Evolutionary conservation across 37 sponge, comb jelly and placozoan genomes (phyloP).

Genomic region (Aphrocallistes beatrix): DNA sequence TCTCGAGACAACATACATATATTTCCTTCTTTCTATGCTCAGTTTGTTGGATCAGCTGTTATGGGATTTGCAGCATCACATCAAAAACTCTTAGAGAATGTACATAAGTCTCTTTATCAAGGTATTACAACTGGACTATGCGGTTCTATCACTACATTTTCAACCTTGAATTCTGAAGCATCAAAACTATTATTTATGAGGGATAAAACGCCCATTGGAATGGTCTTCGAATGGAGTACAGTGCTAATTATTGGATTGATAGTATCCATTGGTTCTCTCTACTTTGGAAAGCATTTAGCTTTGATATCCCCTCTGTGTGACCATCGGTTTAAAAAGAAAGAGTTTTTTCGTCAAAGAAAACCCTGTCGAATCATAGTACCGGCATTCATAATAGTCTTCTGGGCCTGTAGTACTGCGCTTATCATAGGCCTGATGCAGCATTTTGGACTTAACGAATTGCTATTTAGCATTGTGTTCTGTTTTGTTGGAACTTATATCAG

Average conservation of each 20-base stretch:
- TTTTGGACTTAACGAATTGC: background rate
- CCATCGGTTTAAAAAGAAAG: background rate
- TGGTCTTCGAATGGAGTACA: conserved; percentile 27
- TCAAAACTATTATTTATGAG: conserved; percentile 20
- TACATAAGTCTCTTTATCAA: conserved; percentile 22
- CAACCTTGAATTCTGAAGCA: conserved; percentile 45
- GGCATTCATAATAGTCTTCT: background rate
- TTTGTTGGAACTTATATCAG: conserved; percentile 30
- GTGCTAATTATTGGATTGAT: conserved; percentile 32
- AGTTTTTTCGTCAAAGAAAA: background rate
- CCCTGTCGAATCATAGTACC: background rate
- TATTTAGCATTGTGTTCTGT: conserved; percentile 29
- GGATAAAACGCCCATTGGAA: background rate
- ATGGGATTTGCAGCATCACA: conserved; percentile 32
- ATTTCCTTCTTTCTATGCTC: conserved; percentile 39
- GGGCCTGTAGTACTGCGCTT: background rate
- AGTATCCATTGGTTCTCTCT: conserved; percentile 26
- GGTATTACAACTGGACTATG: conserved; percentile 46
- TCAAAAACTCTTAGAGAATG: conserved; percentile 10
- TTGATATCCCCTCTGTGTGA: conserved; percentile 23
- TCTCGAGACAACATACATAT: background rate
- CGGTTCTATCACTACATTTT: conserved; percentile 53
- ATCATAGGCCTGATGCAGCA: background rate
- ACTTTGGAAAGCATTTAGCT: conserved; percentile 31
- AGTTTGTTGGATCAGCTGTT: conserved; percentile 35